Percentiles rank a stretch among this genome's conserved stretches.
phyloP scores from a whole-genome alignment of 2,797 vertebrate species.

The Todus mexicanus region DNA sequence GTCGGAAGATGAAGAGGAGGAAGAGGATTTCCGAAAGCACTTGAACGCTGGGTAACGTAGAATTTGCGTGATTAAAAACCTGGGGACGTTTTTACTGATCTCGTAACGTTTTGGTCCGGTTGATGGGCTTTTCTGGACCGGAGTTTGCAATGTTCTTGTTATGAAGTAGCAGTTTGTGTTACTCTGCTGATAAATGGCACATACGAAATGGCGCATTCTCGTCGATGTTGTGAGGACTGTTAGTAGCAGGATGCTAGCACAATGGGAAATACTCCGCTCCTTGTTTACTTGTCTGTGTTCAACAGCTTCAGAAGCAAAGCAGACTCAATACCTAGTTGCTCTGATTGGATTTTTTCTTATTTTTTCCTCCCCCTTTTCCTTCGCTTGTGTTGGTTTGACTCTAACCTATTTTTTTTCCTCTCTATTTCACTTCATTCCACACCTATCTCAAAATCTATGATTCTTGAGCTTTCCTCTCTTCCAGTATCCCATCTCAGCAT shows the following conservation, averaged over 20 bases:
- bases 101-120: accelerated
- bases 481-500: background rate
- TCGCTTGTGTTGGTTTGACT: background rate
- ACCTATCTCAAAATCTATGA: background rate
- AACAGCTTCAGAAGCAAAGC: background rate
- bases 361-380: background rate
- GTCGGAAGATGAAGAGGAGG: conserved; percentile 52
- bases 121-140: background rate
- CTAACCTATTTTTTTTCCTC: background rate
- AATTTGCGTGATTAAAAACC: background rate
- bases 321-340: background rate
- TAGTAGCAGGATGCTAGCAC: background rate
- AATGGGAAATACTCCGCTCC: background rate
- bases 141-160: background rate
- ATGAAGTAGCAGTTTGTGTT: background rate
- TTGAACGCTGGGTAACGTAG: conserved; percentile 73
- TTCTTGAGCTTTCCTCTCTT: background rate
- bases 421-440: background rate
- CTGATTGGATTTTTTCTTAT: background rate
- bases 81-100: background rate
- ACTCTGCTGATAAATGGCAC: background rate
- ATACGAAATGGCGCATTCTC: background rate
- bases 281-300: background rate
- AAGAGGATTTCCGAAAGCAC: conserved; percentile 68
- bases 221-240: background rate